Evolutionary conservation across 2,888 invertebrate species (phyloP).

Genomic region (Ophioninae sp.): DNA sequence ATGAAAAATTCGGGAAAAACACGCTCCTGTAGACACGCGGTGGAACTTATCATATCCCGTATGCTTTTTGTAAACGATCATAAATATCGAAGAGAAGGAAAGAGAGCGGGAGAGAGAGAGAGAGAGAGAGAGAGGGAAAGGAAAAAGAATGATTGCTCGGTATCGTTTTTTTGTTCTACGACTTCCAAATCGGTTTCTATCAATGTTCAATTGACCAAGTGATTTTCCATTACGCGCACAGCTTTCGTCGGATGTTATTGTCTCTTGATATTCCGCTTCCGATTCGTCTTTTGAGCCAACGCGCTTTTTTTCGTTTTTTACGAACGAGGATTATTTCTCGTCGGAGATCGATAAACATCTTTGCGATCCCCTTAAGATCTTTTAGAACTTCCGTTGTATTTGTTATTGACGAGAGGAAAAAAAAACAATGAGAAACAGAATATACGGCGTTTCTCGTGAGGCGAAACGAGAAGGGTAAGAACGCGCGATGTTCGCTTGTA

Average conservation of each 20-base stretch:
- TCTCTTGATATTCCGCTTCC: constrained; percentile 52
- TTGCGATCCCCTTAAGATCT: constrained; percentile 38
- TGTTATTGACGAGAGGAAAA: constrained; percentile 19
- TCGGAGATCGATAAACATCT: constrained; percentile 23
- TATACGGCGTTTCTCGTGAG: constrained; percentile 33
- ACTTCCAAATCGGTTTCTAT: not conserved
- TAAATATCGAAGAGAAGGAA: constrained; percentile 28
- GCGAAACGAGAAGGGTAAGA: not conserved
- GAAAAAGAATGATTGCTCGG: constrained; percentile 54
- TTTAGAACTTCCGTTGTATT: constrained; percentile 47
- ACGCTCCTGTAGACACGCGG: constrained; percentile 32
- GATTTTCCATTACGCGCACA: constrained; percentile 20
- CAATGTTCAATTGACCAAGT: constrained; percentile 4
- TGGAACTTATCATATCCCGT: constrained; percentile 24
- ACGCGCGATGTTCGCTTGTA: constrained; percentile 10
- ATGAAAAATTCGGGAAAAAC: not conserved
- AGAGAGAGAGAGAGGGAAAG: constrained; percentile 19
- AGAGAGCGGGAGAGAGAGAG: not conserved
- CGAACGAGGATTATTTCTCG: constrained; percentile 11
- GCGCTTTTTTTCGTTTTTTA: constrained; percentile 18
- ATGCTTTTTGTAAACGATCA: constrained; percentile 34
- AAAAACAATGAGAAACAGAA: constrained; percentile 9
- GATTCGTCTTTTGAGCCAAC: constrained; percentile 37
- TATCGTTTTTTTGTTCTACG: constrained; percentile 30
- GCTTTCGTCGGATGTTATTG: constrained; percentile 45